Percentiles rank a stretch among this genome's conserved stretches.
Evolutionary conservation across 2,888 invertebrate species (phyloP).

Genomic region (Andricus curvator): DNA sequence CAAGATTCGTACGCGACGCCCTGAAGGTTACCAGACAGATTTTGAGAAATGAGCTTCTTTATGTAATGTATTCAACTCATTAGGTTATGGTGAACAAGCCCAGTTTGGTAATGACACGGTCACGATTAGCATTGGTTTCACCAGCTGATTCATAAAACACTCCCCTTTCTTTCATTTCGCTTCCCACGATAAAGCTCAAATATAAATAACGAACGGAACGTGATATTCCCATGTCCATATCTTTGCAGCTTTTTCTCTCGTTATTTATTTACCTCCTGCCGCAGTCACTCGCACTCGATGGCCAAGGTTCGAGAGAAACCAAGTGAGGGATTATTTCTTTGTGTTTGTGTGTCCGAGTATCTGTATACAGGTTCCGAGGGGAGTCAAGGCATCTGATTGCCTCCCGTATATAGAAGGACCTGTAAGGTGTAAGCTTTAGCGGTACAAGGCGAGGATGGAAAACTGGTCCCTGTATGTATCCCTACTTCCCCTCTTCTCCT

Average conservation of each 20-base stretch:
- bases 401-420: conserved; percentile 37
- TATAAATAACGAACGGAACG: conserved; percentile 35
- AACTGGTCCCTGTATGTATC: conserved; percentile 44
- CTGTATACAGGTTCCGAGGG: conserved; percentile 17
- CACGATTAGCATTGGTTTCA: neutral
- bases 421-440: conserved; percentile 47
- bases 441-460: conserved; percentile 46
- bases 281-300: conserved; percentile 11
- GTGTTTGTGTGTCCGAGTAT: neutral
- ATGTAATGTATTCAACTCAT: too few relatives aligned
- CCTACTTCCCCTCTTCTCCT: conserved; percentile 22
- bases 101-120: neutral
- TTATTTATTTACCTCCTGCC: conserved; percentile 23
- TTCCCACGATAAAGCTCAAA: neutral
- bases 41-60: neutral
- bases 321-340: conserved; percentile 10
- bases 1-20: neutral
- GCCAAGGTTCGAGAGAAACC: conserved; percentile 34
- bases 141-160: neutral
- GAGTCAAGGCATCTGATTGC: conserved; percentile 34
- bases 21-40: conserved; percentile 9
- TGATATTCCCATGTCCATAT: conserved; percentile 10
- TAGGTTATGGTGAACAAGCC: neutral
- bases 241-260: conserved; percentile 15
- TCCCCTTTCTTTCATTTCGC: neutral